Conservation (phyloP, 2,113 vertebrate genomes). For the Ailurus styani region DNA sequence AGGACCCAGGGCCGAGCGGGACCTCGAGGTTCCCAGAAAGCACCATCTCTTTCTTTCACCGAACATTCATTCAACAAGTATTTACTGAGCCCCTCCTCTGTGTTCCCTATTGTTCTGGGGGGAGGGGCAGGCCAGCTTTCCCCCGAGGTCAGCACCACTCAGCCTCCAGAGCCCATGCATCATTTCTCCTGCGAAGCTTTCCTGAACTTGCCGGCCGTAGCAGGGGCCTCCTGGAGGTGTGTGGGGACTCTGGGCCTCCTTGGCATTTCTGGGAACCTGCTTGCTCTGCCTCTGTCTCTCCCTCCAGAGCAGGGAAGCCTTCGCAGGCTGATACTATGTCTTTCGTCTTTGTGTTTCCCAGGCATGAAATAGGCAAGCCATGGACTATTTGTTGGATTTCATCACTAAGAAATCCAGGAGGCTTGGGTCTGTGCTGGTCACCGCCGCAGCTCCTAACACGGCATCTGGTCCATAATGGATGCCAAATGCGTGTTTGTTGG, state of each 20-base stretch:
- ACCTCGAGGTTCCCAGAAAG: background rate
- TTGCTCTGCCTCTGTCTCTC: background rate
- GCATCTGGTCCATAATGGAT: background rate
- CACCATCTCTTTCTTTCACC: background rate
- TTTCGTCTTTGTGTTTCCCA: background rate
- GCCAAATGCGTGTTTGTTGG: background rate
- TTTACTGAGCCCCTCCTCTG: background rate
- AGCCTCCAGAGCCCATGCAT: rapidly evolving
- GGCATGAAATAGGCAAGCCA: background rate
- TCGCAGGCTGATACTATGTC: background rate
- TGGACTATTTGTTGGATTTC: background rate
- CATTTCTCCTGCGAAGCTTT: background rate
- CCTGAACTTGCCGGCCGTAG: no score
- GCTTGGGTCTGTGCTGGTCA: background rate
- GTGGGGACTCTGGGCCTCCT: rapidly evolving
- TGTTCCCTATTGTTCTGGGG: rapidly evolving
- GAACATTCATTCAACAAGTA: background rate
- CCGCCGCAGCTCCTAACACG: background rate
- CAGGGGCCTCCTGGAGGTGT: no score
- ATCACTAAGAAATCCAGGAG: background rate
- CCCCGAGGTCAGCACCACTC: rapidly evolving
- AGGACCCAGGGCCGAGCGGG: background rate
- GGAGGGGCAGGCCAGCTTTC: no score
- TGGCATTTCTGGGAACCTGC: rapidly evolving
- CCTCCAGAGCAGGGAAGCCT: background rate